Evolutionary conservation across 2,888 invertebrate genomes (phyloP).

Genomic region (Amaurobius ferox): DNA sequence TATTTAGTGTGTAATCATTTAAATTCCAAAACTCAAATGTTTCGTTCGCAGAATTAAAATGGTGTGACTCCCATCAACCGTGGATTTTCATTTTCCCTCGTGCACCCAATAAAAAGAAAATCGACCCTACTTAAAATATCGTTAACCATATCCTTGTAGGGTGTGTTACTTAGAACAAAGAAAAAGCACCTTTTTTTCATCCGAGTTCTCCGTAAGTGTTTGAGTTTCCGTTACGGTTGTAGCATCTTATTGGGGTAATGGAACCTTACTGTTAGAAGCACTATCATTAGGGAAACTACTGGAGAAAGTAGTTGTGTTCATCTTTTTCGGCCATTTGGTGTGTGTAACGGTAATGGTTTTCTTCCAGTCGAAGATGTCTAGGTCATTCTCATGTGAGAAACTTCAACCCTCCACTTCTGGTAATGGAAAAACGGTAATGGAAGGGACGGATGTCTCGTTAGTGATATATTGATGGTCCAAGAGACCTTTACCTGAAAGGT

Average conservation of each 20-base stretch:
- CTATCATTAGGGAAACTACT: background rate
- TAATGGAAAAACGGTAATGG: constrained; percentile 12
- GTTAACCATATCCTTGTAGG: constrained; percentile 49
- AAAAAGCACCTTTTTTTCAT: constrained; percentile 35
- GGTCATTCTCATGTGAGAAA: background rate
- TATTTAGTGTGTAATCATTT: too few species aligned
- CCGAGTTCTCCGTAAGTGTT: constrained; percentile 30
- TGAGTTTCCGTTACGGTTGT: constrained; percentile 57
- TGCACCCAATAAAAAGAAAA: constrained; percentile 18
- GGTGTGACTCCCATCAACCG: too few species aligned
- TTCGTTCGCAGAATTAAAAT: too few species aligned
- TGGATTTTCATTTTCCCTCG: background rate
- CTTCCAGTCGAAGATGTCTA: background rate
- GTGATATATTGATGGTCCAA: background rate
- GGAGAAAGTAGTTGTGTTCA: constrained; percentile 6
- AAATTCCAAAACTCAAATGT: too few species aligned
- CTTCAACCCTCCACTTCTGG: background rate
- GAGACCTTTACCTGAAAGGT: background rate
- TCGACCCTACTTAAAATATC: constrained; percentile 44
- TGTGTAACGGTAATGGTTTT: constrained; percentile 17
- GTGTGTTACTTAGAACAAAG: constrained; percentile 61
- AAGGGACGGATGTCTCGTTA: background rate
- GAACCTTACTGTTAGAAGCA: constrained; percentile 8
- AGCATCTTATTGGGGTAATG: constrained; percentile 49
- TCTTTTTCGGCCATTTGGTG: background rate